Conservation (phyloP, 2,797 vertebrate genomes). For the Austrolebias charrua region DNA sequence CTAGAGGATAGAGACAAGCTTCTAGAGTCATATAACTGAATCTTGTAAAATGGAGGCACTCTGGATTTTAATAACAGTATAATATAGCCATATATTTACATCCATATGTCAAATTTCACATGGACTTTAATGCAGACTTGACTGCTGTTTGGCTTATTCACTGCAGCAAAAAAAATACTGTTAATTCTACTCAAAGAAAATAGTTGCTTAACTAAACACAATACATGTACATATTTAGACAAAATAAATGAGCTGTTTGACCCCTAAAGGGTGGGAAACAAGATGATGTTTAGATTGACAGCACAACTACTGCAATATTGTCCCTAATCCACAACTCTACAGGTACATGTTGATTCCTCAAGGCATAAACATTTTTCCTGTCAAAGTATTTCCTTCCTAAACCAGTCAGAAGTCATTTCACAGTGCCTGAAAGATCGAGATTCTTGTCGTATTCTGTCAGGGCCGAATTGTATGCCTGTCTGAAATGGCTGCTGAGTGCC, state of each 20-base stretch:
- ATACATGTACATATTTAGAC: conserved; percentile 37
- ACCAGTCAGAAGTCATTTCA: conserved; percentile 57
- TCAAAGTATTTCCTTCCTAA: conserved; percentile 62
- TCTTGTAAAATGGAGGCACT: conserved; percentile 46
- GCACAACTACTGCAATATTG: conserved; percentile 44
- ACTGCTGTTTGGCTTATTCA: conserved; percentile 9
- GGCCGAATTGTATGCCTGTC: conserved; percentile 56
- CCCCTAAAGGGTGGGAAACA: conserved; percentile 50
- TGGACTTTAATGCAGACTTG: conserved; percentile 3
- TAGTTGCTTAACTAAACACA: conserved; percentile 27
- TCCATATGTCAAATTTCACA: conserved; percentile 20
- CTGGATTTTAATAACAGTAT: conserved; percentile 51
- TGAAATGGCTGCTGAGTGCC: conserved; percentile 66
- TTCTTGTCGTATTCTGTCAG: conserved; percentile 59
- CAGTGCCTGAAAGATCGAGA: conserved; percentile 65
- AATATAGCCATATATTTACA: conserved; percentile 37
- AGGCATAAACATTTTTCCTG: conserved; percentile 58
- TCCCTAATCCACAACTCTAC: conserved; percentile 40
- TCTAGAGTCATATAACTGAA: conserved; percentile 43
- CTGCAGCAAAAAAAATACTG: conserved; percentile 24
- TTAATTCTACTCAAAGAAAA: conserved; percentile 31
- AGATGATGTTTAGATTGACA: conserved; percentile 39
- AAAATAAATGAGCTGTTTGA: conserved; percentile 45
- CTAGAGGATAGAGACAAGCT: conserved; percentile 47
- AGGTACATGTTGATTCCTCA: conserved; percentile 27